phyloP scores from a whole-genome alignment of 92 coral and sea anemone genomes.

The Siderastrea siderea region DNA sequence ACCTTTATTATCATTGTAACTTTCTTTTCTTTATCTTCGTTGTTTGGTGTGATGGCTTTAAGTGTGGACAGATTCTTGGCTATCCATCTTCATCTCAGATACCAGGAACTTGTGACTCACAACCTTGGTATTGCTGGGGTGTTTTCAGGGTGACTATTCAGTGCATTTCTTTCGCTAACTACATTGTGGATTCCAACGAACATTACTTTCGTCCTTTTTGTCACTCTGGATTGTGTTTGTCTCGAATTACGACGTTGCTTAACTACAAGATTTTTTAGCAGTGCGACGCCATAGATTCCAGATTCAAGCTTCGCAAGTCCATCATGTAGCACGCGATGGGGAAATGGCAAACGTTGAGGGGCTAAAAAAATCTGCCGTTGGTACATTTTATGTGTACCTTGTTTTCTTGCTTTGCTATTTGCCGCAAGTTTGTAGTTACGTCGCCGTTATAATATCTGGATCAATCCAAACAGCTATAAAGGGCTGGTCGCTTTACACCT shows the following conservation, averaged over 20 bases:
- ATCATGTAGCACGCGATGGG: neutral
- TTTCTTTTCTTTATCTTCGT: neutral
- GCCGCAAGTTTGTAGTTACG: neutral
- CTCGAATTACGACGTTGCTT: neutral
- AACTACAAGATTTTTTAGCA: neutral
- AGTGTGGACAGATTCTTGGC: neutral
- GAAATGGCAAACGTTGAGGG: neutral
- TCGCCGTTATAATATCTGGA: no score
- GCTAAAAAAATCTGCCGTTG: neutral
- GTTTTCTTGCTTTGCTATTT: conserved; percentile 10
- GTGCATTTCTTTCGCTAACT: neutral
- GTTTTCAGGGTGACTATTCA: neutral
- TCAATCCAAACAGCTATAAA: no score
- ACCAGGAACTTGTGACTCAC: neutral
- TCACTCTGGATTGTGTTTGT: neutral
- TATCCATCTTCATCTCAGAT: neutral
- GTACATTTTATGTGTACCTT: neutral
- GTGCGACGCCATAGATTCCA: neutral
- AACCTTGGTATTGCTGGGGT: neutral
- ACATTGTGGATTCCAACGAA: neutral
- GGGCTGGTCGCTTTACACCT: no score
- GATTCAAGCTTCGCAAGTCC: neutral
- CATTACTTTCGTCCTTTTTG: neutral
- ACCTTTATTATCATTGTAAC: neutral
- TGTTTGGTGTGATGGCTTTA: neutral